A percentile compares a stretch with the other conserved stretches of the same genome.
Conservation (phyloP, 2,888 invertebrate species). For the Neoitamus cyanurus region DNA sequence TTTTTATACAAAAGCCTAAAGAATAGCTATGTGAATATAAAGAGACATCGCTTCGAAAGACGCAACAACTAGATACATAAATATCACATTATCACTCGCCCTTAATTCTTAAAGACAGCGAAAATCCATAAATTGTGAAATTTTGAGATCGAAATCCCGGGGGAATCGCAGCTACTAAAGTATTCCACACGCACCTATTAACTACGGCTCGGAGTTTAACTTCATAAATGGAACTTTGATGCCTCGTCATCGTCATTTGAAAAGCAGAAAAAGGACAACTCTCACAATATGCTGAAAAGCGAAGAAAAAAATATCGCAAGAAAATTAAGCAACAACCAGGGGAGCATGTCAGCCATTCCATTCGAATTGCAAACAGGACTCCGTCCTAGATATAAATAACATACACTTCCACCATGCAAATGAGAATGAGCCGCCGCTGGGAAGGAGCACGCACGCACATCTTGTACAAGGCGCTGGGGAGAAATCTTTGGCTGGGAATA, state of each 20-base stretch:
- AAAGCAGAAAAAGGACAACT: neutral
- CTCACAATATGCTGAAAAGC: neutral
- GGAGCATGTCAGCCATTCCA: neutral
- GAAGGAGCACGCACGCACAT: neutral
- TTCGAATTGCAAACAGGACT: neutral
- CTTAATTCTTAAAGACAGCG: neutral
- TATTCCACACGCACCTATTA: neutral
- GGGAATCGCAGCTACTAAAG: neutral
- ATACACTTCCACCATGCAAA: neutral
- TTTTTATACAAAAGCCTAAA: too few relatives aligned
- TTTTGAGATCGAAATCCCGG: neutral
- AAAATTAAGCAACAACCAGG: neutral
- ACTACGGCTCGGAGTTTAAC: neutral
- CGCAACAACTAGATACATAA: neutral
- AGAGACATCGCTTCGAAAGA: neutral
- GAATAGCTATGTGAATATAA: too few relatives aligned
- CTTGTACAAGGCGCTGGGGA: neutral
- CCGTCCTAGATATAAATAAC: neutral
- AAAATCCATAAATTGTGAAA: neutral
- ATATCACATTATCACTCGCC: neutral
- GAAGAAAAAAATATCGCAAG: neutral
- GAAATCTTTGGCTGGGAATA: slow-evolving; percentile 2
- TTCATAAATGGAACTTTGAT: neutral
- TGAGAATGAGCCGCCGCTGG: neutral
- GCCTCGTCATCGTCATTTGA: slow-evolving; percentile 1